phyloP scores from a whole-genome alignment of 23 tunicate genomes.

The Ciona savignyi region DNA sequence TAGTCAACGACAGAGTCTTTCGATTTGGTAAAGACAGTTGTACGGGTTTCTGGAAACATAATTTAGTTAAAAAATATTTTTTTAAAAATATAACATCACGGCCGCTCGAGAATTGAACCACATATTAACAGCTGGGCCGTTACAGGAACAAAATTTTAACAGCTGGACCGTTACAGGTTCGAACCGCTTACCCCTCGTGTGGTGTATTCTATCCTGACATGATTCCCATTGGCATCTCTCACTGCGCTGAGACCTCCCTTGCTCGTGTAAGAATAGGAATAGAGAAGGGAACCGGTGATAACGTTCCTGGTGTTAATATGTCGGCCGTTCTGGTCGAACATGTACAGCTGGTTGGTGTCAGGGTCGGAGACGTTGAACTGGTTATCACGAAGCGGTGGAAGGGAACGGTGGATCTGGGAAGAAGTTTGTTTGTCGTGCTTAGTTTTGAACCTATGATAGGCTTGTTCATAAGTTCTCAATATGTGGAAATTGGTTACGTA shows the following conservation, averaged over 20 bases:
- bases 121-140: too few relatives aligned
- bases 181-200: constrained; percentile 27
- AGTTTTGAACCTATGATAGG: too few relatives aligned
- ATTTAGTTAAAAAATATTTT: too few relatives aligned
- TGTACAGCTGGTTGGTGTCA: constrained; percentile 76
- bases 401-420: constrained; percentile 45
- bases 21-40: constrained; percentile 49
- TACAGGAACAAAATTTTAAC: too few relatives aligned
- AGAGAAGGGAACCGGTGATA: constrained; percentile 73
- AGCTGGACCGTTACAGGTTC: too few relatives aligned
- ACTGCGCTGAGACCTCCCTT: constrained; percentile 21
- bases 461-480: too few relatives aligned
- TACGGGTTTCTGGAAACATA: constrained; percentile 28
- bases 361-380: constrained; percentile 75
- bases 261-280: constrained; percentile 46
- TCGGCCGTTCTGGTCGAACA: constrained; percentile 57
- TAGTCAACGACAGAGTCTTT: constrained; percentile 17
- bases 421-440: too few relatives aligned
- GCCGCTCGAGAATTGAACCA: too few relatives aligned
- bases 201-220: constrained; percentile 27
- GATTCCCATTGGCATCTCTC: constrained; percentile 53
- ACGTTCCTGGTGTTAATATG: constrained; percentile 71
- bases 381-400: constrained; percentile 17
- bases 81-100: too few relatives aligned
- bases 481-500: too few relatives aligned